These are phyloP conservation scores for Rhysida immarginata DNA, from an alignment of 1,140 invertebrate species.

Conservation along the genomic window DNA sequence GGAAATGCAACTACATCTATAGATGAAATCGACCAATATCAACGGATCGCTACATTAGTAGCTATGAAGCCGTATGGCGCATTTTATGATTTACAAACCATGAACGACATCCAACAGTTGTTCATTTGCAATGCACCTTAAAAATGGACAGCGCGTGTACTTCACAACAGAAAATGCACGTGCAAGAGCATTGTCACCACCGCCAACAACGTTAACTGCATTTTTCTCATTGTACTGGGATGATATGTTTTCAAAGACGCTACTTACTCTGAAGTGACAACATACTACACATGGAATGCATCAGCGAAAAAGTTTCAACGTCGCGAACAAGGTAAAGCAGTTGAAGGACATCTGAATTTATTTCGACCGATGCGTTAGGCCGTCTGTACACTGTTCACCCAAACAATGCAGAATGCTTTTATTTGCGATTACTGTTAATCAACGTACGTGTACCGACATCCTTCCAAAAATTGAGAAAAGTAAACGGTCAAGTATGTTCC, in stretches of 20 bases:
- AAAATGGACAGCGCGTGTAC: slow-evolving; percentile 28
- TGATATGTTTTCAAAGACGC: slow-evolving; percentile 8
- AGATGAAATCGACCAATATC: slow-evolving; percentile 14
- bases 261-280: slow-evolving; percentile 12
- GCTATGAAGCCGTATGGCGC: slow-evolving; percentile 22
- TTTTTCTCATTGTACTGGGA: slow-evolving; percentile 14
- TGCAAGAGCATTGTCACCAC: slow-evolving; percentile 12
- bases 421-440: slow-evolving; percentile 15
- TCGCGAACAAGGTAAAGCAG: slow-evolving; percentile 18
- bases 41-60: slow-evolving; percentile 18
- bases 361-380: slow-evolving; percentile 10
- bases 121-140: slow-evolving; percentile 33
- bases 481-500: slow-evolving; percentile 14
- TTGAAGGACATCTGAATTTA: slow-evolving; percentile 15
- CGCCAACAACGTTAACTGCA: slow-evolving; percentile 14
- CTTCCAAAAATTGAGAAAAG: slow-evolving; percentile 18
- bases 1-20: slow-evolving; percentile 1
- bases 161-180: slow-evolving; percentile 19
- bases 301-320: slow-evolving; percentile 8
- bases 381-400: slow-evolving; percentile 19
- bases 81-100: slow-evolving; percentile 24
- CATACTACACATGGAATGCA: slow-evolving; percentile 13
- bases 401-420: slow-evolving; percentile 21
- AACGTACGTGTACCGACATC: slow-evolving; percentile 18
- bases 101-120: slow-evolving; percentile 28